Evolutionary conservation across 2,113 vertebrate genomes (phyloP).

Genomic region (Tretioscincus oriximinensis): DNA sequence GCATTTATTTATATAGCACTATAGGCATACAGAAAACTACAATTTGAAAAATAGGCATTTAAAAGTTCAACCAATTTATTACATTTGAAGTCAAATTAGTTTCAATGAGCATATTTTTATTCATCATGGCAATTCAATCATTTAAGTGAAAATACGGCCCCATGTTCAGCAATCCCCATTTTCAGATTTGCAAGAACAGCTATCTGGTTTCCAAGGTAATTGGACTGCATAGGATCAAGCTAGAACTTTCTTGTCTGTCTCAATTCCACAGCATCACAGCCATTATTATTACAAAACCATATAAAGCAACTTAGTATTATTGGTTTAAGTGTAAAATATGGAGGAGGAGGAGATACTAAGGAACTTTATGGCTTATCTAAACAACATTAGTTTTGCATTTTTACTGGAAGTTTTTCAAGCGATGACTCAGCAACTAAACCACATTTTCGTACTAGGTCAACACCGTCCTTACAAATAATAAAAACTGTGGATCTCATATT

Average conservation of each 20-base stretch:
- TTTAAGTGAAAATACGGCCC: too few relatives aligned
- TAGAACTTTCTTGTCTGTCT: not conserved
- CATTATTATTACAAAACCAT: not conserved
- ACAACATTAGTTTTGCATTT: not conserved
- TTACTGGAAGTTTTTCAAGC: not conserved
- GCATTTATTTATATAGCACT: too few relatives aligned
- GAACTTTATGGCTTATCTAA: not conserved
- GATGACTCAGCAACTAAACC: not conserved
- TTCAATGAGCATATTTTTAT: not conserved
- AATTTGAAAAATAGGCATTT: not conserved
- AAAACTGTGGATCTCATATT: not conserved
- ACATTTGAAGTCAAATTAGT: too few relatives aligned
- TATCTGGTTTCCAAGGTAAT: not conserved
- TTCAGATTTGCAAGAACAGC: not conserved
- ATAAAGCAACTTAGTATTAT: not conserved
- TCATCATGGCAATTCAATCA: too few relatives aligned
- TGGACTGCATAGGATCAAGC: not conserved
- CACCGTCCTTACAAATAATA: not conserved
- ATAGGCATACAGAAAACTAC: not conserved
- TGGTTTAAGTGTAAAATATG: not conserved
- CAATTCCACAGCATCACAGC: not conserved
- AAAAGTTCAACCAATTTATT: too few relatives aligned
- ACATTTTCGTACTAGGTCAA: not conserved
- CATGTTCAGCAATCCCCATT: not conserved
- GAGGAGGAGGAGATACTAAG: not conserved